Evolutionary conservation across 2,113 vertebrate species (phyloP).

Genomic region (Fulmarus glacialis): DNA sequence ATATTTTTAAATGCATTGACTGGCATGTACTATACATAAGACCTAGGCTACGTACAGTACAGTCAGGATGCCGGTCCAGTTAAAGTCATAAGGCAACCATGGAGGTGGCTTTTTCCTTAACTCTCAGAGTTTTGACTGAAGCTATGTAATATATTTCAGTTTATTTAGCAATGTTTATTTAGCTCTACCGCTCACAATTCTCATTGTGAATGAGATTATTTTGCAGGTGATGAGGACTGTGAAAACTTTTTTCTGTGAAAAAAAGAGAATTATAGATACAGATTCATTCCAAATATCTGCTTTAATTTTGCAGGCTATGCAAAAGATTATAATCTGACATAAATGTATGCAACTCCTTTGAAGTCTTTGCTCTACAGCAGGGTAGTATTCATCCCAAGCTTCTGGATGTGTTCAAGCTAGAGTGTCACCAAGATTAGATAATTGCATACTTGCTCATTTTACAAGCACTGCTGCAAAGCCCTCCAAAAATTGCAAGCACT

Average conservation of each 20-base stretch:
- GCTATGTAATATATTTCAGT: neutral
- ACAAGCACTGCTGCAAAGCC: neutral
- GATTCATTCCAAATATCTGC: neutral
- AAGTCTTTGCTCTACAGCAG: neutral
- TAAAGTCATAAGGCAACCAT: neutral
- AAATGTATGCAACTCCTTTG: neutral
- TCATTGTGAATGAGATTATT: neutral
- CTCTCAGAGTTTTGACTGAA: neutral
- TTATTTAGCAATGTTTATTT: neutral
- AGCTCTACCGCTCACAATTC: neutral
- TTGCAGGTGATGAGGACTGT: neutral
- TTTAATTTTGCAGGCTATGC: neutral
- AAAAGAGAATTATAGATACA: neutral
- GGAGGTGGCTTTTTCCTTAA: neutral
- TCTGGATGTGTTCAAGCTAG: neutral
- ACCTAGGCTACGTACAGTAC: neutral
- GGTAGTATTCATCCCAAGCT: neutral
- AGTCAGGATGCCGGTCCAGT: neutral
- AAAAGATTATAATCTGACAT: neutral
- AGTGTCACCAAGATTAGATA: neutral
- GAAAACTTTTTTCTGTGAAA: neutral
- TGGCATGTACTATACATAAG: neutral
- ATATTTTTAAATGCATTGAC: neutral
- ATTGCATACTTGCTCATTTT: neutral
- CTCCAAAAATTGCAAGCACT: neutral